Percentiles rank a stretch among this genome's conserved stretches.
Conservation (phyloP, 2,113 vertebrate genomes). For the Larimichthys crocea region DNA sequence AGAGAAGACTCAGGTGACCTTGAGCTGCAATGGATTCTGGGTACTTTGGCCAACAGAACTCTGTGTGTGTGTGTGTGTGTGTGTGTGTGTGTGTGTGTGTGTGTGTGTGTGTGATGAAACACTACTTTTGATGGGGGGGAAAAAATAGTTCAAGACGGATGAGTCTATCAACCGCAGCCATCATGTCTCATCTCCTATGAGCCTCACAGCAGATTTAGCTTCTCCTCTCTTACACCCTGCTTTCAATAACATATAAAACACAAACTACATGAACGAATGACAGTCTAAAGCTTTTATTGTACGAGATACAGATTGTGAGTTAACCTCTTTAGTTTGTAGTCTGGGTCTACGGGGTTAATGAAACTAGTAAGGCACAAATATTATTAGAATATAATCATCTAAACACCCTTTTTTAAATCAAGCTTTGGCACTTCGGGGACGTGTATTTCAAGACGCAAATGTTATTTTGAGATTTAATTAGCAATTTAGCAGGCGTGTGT, state of each 20-base stretch:
- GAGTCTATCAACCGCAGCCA: constrained; percentile 41
- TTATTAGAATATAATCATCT: constrained; percentile 70
- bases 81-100: neutral
- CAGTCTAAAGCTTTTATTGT: neutral
- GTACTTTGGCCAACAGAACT: constrained; percentile 45
- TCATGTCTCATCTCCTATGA: constrained; percentile 31
- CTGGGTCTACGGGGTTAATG: constrained; percentile 50
- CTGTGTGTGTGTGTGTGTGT: neutral
- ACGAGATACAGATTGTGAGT: neutral
- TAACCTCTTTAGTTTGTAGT: constrained; percentile 21
- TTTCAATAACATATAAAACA: neutral
- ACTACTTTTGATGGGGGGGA: constrained; percentile 36
- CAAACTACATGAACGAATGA: neutral
- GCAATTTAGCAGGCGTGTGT: constrained; percentile 23
- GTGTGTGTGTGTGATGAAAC: constrained; percentile 10
- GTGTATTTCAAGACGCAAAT: constrained; percentile 55
- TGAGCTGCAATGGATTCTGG: constrained; percentile 73
- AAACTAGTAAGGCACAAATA: constrained; percentile 46
- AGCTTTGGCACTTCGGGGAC: constrained; percentile 65
- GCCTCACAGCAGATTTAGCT: constrained; percentile 6
- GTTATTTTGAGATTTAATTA: constrained; percentile 73
- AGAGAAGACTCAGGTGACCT: constrained; percentile 72
- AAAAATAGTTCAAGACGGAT: constrained; percentile 29
- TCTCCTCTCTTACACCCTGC: constrained; percentile 5
- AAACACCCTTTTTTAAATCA: constrained; percentile 68